Conservation (phyloP, 2,797 vertebrate species). For the Helicolenus hilgendorfi region DNA sequence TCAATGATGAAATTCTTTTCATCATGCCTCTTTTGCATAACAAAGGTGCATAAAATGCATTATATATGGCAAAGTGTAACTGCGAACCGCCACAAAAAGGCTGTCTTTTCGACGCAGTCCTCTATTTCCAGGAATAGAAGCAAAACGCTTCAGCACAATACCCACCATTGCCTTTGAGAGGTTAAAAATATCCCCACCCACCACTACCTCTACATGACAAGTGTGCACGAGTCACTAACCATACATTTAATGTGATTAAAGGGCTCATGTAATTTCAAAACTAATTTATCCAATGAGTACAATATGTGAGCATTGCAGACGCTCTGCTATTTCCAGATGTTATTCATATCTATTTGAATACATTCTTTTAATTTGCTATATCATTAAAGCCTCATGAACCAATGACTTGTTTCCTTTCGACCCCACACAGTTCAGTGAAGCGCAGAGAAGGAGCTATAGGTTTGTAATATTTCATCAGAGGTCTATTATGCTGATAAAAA, state of each 20-base stretch:
- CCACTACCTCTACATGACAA: slow-evolving; percentile 32
- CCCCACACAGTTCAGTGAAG: slow-evolving; percentile 42
- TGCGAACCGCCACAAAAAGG: slow-evolving; percentile 61
- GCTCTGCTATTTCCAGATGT: slow-evolving; percentile 25
- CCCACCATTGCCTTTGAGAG: slow-evolving; percentile 22
- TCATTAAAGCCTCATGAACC: slow-evolving; percentile 54
- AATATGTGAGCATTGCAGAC: slow-evolving; percentile 11
- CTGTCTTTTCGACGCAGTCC: slow-evolving; percentile 20
- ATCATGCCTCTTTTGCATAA: slow-evolving; percentile 85
- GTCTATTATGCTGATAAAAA: slow-evolving; percentile 76
- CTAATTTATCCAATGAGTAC: slow-evolving; percentile 44
- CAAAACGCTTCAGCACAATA: slow-evolving; percentile 26
- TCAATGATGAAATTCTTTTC: slow-evolving; percentile 86
- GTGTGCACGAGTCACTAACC: slow-evolving; percentile 45
- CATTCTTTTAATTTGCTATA: slow-evolving; percentile 62
- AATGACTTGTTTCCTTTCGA: slow-evolving; percentile 50
- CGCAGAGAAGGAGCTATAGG: slow-evolving; percentile 36
- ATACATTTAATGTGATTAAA: slow-evolving; percentile 56
- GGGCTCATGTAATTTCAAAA: slow-evolving; percentile 42
- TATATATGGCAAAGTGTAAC: slow-evolving; percentile 74
- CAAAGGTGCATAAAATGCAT: slow-evolving; percentile 84
- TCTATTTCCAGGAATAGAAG: slow-evolving; percentile 54
- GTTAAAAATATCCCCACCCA: slow-evolving; percentile 68
- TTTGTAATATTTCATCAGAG: slow-evolving; percentile 73
- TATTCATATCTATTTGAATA: slow-evolving; percentile 56